These are phyloP conservation scores for Psilopogon haemacephalus DNA, from an alignment of 2,113 vertebrate genomes.

Conservation along the genomic window DNA sequence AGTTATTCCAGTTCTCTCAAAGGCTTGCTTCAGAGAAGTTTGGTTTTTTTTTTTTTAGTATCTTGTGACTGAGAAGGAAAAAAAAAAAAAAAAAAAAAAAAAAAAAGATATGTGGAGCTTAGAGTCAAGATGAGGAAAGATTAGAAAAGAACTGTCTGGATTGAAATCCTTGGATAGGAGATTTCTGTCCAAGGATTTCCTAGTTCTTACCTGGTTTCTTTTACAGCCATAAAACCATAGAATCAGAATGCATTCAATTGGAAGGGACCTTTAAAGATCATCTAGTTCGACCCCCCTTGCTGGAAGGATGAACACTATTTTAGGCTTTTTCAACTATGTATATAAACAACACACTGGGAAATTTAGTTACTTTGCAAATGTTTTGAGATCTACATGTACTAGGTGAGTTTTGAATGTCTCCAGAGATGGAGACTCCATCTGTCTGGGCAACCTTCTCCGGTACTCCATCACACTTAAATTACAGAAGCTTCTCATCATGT, in stretches of 20 bases:
- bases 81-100: no score
- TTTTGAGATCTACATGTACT: neutral
- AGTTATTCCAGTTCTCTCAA: slow-evolving; percentile 23
- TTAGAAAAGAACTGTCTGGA: neutral
- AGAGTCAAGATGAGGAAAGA: neutral
- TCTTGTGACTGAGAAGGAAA: neutral
- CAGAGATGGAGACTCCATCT: no score
- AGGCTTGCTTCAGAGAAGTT: neutral
- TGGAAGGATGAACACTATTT: neutral
- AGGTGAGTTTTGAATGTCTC: no score
- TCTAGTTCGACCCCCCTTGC: no score
- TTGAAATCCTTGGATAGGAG: neutral
- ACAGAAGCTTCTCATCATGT: no score
- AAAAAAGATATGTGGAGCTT: neutral
- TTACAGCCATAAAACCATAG: no score
- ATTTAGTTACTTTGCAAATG: neutral
- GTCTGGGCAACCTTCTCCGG: no score
- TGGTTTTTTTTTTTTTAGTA: neutral
- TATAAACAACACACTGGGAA: neutral
- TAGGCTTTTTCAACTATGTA: neutral
- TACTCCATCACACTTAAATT: no score
- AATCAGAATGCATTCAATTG: no score
- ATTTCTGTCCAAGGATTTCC: neutral
- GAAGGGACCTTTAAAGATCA: no score
- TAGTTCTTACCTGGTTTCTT: neutral